phyloP scores from a whole-genome alignment of 2,113 vertebrate species.

The Anhinga rufa region DNA sequence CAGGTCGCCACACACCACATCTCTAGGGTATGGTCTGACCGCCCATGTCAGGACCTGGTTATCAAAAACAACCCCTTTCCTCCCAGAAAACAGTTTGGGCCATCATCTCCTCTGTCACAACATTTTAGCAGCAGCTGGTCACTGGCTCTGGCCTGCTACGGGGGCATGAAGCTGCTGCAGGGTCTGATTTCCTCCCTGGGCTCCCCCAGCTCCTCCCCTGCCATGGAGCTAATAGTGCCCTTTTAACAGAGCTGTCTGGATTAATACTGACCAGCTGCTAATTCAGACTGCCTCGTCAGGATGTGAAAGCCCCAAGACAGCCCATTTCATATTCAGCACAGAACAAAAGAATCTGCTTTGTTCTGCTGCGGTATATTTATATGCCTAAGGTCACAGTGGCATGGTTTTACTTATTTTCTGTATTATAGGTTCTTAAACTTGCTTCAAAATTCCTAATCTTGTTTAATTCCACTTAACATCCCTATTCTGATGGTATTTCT shows the following conservation, averaged over 20 bases:
- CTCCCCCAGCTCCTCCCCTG: background rate
- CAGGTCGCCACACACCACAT: accelerated
- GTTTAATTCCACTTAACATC: background rate
- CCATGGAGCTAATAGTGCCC: background rate
- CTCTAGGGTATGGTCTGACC: background rate
- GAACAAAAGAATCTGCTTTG: background rate
- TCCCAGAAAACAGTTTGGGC: background rate
- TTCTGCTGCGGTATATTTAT: background rate
- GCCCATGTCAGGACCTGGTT: background rate
- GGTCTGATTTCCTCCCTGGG: background rate
- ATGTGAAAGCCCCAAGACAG: background rate
- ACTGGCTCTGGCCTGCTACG: background rate
- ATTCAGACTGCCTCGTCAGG: background rate
- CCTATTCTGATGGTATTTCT: background rate
- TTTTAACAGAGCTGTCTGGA: background rate
- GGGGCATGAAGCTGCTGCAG: background rate
- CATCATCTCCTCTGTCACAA: background rate
- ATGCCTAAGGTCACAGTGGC: background rate
- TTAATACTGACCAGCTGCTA: background rate
- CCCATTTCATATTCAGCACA: background rate
- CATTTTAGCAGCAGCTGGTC: background rate
- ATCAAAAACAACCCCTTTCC: background rate
- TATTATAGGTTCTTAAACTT: background rate
- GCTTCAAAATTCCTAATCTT: background rate
- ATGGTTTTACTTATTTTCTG: background rate